Evolutionary conservation across 2,113 vertebrate genomes (phyloP).

Genomic region (Siniperca knerii): DNA sequence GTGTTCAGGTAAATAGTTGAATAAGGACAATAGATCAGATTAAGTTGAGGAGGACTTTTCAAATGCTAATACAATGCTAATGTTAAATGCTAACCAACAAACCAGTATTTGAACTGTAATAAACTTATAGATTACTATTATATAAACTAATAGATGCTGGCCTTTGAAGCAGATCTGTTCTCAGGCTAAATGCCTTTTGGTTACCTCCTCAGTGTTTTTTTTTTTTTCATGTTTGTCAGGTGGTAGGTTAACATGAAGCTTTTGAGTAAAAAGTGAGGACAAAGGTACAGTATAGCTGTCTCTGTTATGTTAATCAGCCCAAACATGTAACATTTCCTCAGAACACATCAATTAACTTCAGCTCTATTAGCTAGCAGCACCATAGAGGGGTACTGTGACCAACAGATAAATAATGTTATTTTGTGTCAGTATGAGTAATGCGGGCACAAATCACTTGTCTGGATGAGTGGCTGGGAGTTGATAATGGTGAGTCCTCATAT

Average conservation of each 20-base stretch:
- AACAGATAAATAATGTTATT: constrained; percentile 59
- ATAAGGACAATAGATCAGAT: background rate
- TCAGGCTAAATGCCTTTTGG: background rate
- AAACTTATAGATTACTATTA: background rate
- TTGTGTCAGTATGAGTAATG: constrained; percentile 65
- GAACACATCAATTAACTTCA: constrained; percentile 51
- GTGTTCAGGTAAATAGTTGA: background rate
- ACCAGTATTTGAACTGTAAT: background rate
- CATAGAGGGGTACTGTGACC: constrained; percentile 10
- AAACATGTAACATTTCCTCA: constrained; percentile 42
- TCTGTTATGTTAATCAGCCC: constrained; percentile 30
- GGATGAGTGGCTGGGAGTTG: constrained; percentile 49
- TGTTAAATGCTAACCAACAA: constrained; percentile 6
- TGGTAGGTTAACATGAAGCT: background rate
- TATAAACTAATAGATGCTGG: background rate
- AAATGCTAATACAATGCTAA: constrained; percentile 41
- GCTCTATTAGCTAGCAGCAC: background rate
- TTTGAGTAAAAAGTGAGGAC: background rate
- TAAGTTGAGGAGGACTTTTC: constrained; percentile 19
- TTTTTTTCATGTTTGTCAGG: constrained; percentile 13
- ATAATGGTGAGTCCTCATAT: constrained; percentile 52
- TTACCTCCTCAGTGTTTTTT: constrained; percentile 1
- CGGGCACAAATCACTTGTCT: constrained; percentile 57
- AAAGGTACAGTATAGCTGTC: background rate
- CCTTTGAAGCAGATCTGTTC: constrained; percentile 15